Evolutionary conservation across 2,797 vertebrate species (phyloP).

Genomic region (Acipenser ruthenus): DNA sequence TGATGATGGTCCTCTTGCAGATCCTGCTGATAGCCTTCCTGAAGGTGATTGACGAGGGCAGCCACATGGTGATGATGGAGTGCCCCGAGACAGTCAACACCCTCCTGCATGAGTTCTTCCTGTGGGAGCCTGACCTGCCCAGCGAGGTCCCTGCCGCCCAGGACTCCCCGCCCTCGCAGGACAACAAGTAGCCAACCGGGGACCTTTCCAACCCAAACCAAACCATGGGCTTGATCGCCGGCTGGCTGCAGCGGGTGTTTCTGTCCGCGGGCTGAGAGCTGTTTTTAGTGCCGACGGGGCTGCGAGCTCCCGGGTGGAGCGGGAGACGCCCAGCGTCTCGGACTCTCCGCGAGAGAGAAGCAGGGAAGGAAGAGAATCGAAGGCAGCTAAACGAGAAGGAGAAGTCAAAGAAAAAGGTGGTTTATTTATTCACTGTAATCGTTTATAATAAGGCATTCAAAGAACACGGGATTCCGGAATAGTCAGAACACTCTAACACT

Average conservation of each 20-base stretch:
- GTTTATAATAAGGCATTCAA: too few species aligned
- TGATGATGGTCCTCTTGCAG: conserved; percentile 41
- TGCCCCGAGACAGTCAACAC: conserved; percentile 95
- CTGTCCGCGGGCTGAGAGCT: conserved; percentile 52
- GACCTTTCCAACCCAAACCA: conserved; percentile 28
- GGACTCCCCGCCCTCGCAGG: conserved; percentile 38
- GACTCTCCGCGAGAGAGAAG: conserved; percentile 19
- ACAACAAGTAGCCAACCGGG: conserved; percentile 50
- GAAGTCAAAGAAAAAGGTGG: not conserved
- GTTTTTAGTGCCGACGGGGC: conserved; percentile 39
- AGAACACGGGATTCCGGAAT: too few species aligned
- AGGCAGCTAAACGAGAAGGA: not conserved
- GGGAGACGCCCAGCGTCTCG: conserved; percentile 24
- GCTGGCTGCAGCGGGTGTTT: conserved; percentile 37
- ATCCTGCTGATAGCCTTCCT: conserved; percentile 91
- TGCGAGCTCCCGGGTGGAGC: conserved; percentile 43
- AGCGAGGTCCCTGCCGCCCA: not conserved
- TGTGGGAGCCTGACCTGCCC: conserved; percentile 86
- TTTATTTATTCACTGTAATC: not conserved
- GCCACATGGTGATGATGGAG: conserved; percentile 99
- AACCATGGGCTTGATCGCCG: conserved; percentile 41
- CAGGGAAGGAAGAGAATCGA: conserved; percentile 9
- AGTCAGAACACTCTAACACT: too few species aligned
- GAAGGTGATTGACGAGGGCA: conserved; percentile 93
- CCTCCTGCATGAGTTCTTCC: conserved; percentile 89